Evolutionary conservation across 2,113 vertebrate species (phyloP).

Genomic region (Elephantulus edwardii): DNA sequence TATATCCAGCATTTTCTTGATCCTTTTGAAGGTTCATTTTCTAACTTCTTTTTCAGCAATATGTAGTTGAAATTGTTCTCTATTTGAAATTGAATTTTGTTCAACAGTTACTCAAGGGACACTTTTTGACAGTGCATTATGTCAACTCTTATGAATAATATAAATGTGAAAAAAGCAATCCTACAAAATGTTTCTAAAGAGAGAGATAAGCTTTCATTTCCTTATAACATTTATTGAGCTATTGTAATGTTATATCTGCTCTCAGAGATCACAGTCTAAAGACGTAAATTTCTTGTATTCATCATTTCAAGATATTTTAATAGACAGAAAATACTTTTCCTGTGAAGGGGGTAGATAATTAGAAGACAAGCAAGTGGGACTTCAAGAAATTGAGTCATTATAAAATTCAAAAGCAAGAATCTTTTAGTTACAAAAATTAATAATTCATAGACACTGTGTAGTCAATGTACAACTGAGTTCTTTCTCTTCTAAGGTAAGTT

Average conservation of each 20-base stretch:
- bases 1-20: background rate
- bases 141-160: background rate
- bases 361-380: background rate
- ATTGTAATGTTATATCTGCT: background rate
- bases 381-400: background rate
- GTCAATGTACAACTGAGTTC: background rate
- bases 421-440: background rate
- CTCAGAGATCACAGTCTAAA: background rate
- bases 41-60: background rate
- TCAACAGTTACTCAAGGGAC: background rate
- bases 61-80: background rate
- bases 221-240: background rate
- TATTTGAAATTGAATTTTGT: background rate
- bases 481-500: too few relatives aligned
- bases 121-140: background rate
- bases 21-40: background rate
- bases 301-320: background rate
- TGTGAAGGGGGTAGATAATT: background rate
- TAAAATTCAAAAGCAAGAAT: background rate
- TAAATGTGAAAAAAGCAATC: slow-evolving; percentile 21
- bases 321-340: background rate
- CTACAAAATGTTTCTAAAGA: background rate
- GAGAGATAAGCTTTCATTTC: background rate
- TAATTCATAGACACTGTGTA: background rate
- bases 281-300: background rate